Base-by-base conservation (phyloP, 2,113 vertebrate genomes). In the Alouatta palliata region DNA sequence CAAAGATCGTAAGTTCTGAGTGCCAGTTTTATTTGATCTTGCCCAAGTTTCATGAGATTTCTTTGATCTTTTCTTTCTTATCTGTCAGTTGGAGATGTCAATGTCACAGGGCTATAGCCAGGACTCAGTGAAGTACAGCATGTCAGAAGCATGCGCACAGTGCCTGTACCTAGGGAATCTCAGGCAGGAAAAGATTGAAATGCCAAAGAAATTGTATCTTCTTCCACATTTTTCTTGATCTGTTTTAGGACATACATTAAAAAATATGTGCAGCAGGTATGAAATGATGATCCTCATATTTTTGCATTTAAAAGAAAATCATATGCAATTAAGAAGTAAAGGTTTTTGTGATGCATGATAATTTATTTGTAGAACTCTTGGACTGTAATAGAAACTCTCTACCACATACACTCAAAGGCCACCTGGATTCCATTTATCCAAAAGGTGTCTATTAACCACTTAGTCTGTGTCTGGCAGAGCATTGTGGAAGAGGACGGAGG, bases 251-350 rank as follows among this genome's bases (percentile, higher is more conserved):
- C 27, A 19, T 10, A 9, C 27, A 64, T 70, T 97, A 81, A 82
- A 56, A 96, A 85, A 75, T 32, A 66, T 14, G 54, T 52, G 30
- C 7, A 37, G 54, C 81, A 96, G 92, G 81, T 91, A 56, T 56
- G 37, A 23, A 30, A 0, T 66, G 64, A 80, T 85, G 43, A 87
- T 86, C 16, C 45, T 94, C 20, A 0, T 47, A 73, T 89, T 64
- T 95, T 95, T 79, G 14, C 37, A 8, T 92, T 87, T 90, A 94
- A 75, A 92, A 94, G 80, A 58, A 96, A 94, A 92, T 90, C 81
- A 45, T 81, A 81, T 45, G 61, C 49, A 87, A 64, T 96, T 89
- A 92, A 30, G 49, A 95, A 87, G 54, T 75, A 56, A 87, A 73
- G 56, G 58, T 45, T 82, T 52, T 83, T 7, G 2, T 30, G n/a